These are phyloP conservation scores for Ctenopoma kingsleyae DNA, from an alignment of 2,797 vertebrate genomes.

Conservation along the genomic window DNA sequence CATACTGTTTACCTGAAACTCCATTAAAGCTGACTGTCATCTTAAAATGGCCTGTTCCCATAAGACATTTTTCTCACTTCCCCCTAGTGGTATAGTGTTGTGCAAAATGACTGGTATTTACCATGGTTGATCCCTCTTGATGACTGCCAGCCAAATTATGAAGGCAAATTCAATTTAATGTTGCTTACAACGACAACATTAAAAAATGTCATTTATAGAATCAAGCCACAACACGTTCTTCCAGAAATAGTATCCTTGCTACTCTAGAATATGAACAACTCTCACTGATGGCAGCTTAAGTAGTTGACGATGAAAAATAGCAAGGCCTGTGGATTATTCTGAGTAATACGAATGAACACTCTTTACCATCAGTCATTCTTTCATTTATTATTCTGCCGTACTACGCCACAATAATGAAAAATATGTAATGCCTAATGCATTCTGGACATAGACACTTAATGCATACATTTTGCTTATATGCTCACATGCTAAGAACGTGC, in stretches of 20 bases:
- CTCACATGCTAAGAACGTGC: no score
- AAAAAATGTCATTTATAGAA: not conserved
- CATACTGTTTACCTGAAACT: not conserved
- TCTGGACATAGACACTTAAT: not conserved
- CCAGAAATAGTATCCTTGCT: not conserved
- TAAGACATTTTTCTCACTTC: not conserved
- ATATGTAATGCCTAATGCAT: not conserved
- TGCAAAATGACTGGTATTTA: not conserved
- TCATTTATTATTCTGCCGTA: not conserved
- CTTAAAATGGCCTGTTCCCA: not conserved
- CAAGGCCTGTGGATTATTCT: not conserved
- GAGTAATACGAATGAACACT: not conserved
- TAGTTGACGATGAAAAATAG: not conserved
- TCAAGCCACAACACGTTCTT: not conserved
- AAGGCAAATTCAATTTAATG: not conserved
- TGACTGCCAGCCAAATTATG: not conserved
- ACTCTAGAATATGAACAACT: not conserved
- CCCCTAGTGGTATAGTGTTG: not conserved
- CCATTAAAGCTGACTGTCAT: not conserved
- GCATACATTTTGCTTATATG: not conserved
- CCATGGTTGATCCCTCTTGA: not conserved
- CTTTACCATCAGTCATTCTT: not conserved
- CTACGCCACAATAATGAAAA: not conserved
- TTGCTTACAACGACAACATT: not conserved
- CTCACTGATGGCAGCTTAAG: not conserved